Evolutionary conservation across 2,113 vertebrate genomes (phyloP), one percentile per base, ranked within the genome.

Genomic region (Peromyscus polionotus): DNA sequence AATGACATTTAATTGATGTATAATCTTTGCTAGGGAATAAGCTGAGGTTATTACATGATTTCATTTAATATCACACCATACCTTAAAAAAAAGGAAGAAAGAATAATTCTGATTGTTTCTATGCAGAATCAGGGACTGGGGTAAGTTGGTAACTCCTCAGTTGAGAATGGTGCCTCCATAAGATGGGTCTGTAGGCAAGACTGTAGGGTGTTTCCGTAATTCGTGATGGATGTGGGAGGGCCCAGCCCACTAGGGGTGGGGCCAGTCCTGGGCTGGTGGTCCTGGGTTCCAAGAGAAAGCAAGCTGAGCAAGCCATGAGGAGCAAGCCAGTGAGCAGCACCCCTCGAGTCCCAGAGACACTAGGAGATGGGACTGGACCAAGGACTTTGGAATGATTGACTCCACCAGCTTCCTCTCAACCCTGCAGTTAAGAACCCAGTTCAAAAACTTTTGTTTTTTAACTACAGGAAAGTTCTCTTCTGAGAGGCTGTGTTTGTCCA

Each of bases 1-100:
- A 67, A 42, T 31, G 51, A 36, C 33, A 63, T 61, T 61, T 54
- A 80, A 77, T 63, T n/a, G 54, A 45, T 80, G 13, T 81, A 19
- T 93, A 0, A 24, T 89, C 31, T 85, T 96, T 68, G 26, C n/a
- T 54, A 70, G 92, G 26, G 28, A 67, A 72, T 93, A 77, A 96
- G 28, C 20, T 59, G 28, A 86, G 68, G 59, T n/a, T 36, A 61
- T 20, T 42, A 51, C 13, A 70, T 81, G 4, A 76, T 91, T 93
- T 95, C 33, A 59, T 17, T 95, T 91, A 75, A 73, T 36, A 22
- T 51, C 75, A 61, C 4, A 48, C 4, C 22, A 90, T n/a, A 83
- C 33, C 59, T n/a, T n/a, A 63, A 84, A 59, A 83, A 36, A 33
- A 3, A 72, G 26, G 9, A 51, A 51, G 51, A 42, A 36, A 85